Evolutionary conservation across 2,797 vertebrate species (phyloP).

Genomic region (Bradypodion ventrale): DNA sequence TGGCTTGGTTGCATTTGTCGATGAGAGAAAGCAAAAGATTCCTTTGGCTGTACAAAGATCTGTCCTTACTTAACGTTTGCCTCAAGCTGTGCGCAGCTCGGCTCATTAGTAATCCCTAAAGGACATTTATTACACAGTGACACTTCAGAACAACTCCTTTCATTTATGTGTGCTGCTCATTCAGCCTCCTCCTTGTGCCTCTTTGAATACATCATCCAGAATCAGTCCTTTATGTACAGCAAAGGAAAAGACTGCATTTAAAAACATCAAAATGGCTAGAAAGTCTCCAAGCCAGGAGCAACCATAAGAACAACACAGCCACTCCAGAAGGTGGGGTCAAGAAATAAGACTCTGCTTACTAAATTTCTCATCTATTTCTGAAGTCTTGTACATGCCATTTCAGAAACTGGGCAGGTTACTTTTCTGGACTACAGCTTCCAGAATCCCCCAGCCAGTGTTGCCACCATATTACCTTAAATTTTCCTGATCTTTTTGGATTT

Average conservation of each 20-base stretch:
- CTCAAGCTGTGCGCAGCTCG: background rate
- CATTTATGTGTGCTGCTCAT: background rate
- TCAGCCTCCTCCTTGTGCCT: background rate
- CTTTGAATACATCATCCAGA: background rate
- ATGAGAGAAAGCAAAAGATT: constrained; percentile 16
- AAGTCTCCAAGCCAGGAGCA: background rate
- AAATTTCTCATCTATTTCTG: background rate
- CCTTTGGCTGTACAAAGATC: constrained; percentile 12
- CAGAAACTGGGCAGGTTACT: too few relatives aligned
- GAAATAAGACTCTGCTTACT: background rate
- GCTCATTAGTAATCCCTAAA: constrained; percentile 17
- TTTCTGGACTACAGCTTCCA: too few relatives aligned
- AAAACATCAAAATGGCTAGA: background rate
- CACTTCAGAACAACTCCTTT: constrained; percentile 12
- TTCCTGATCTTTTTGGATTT: too few relatives aligned
- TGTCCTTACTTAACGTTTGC: constrained; percentile 11
- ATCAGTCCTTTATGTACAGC: background rate
- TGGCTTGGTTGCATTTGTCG: constrained; percentile 2
- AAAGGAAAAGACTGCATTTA: rapidly evolving
- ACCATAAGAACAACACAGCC: rapidly evolving
- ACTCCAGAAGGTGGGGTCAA: background rate
- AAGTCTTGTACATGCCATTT: too few relatives aligned
- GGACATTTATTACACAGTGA: constrained; percentile 13
- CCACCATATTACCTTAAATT: too few relatives aligned
- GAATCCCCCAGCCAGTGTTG: too few relatives aligned